Base-by-base conservation (phyloP, 1,140 invertebrate genomes). In the Plutomurus gul region DNA sequence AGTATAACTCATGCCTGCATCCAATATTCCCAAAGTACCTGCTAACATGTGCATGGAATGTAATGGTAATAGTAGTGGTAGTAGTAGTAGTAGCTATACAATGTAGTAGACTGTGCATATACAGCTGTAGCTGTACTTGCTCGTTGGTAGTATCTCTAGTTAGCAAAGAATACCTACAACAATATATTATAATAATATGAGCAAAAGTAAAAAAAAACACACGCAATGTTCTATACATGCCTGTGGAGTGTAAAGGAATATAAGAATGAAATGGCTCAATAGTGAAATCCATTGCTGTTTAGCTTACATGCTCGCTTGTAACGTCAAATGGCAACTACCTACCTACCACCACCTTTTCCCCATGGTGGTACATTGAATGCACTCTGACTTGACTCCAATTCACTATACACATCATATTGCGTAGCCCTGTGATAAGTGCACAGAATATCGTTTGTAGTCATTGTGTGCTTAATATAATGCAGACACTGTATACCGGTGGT, bases 241-340 rank as follows among this genome's bases (percentile, higher is more conserved):
- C 8, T n/a, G 13, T 65, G 36, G 30, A 25, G 56, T 65, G 56
- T 65, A 65, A 65, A 65, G 27, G 22, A 33, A 30, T 25, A 65
- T 65, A 65, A 65, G 22, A 65, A 65, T 65, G 56, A 65, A 65
- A 65, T 65, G 56, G 56, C 27, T 65, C 56, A 65, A 65, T 65
- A 65, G 56, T 65, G 56, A 65, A 65, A 65, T 65, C 36, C 56
- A 30, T 33, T 36, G 56, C 27, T n/a, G 30, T n/a, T n/a, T n/a
- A n/a, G n/a, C n/a, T n/a, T n/a, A n/a, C n/a, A n/a, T n/a, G n/a
- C n/a, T n/a, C n/a, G 47, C 47, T 22, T 51, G 47, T 51, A 22
- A 22, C 47, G 18, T 51, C 47, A 51, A 51, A 51, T 51, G 47
- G 47, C 47, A 10, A 51, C 20, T 51, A 22, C 20, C 47, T 51